A percentile compares a stretch with the other conserved stretches of the same genome.
phyloP scores from a whole-genome alignment of 2,888 invertebrate species.

The Sminthurides aquaticus region DNA sequence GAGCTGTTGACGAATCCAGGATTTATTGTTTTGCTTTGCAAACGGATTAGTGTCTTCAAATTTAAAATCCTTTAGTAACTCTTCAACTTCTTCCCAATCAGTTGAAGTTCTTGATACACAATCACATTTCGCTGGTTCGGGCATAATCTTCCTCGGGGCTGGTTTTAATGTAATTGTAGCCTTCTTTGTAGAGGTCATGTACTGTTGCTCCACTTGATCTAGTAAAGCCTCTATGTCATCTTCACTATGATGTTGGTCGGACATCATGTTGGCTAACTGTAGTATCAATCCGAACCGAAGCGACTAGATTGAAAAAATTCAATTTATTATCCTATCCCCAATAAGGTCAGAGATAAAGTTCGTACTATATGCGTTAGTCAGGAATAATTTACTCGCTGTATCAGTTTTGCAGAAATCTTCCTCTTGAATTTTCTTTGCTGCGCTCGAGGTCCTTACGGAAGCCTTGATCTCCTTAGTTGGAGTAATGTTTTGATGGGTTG shows the following conservation, averaged over 20 bases:
- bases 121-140: conserved; percentile 28
- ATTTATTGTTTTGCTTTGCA: conserved; percentile 34
- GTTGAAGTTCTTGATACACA: conserved; percentile 33
- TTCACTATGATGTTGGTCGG: background rate
- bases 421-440: too few species aligned
- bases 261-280: too few species aligned
- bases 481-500: too few species aligned
- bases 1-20: conserved; percentile 30
- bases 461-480: too few species aligned
- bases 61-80: conserved; percentile 35
- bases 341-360: too few species aligned
- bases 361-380: too few species aligned
- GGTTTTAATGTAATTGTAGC: conserved; percentile 11
- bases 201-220: conserved; percentile 36
- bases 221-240: conserved; percentile 35
- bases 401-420: too few species aligned
- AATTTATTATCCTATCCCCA: too few species aligned
- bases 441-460: too few species aligned
- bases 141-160: background rate
- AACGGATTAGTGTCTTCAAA: conserved; percentile 39
- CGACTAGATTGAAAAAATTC: too few species aligned
- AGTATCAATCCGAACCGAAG: too few species aligned
- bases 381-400: too few species aligned
- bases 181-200: conserved; percentile 19
- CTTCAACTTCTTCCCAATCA: conserved; percentile 41